A percentile compares a stretch with the other conserved stretches of the same genome.
These are phyloP conservation scores for Leptopilina drosophilae DNA, from an alignment of 2,888 invertebrate species.

Conservation along the genomic window DNA sequence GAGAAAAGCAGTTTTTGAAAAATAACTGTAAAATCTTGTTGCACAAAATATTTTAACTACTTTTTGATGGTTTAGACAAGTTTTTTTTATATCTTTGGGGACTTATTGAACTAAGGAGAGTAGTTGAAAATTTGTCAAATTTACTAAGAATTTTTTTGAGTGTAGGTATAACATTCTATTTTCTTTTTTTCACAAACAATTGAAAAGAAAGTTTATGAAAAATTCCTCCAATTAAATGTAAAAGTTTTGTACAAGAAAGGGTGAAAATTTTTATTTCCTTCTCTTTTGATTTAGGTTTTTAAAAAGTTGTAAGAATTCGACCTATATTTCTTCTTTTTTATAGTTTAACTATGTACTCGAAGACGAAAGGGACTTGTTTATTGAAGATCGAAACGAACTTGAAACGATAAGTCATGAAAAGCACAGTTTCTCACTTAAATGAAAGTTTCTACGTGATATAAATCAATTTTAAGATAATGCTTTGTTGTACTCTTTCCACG, in stretches of 20 bases:
- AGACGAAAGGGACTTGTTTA: constrained; percentile 11
- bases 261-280: not conserved
- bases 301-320: constrained; percentile 9
- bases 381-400: constrained; percentile 11
- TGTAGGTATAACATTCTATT: no score
- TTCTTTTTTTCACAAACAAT: not conserved
- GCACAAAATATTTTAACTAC: no score
- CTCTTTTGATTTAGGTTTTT: not conserved
- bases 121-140: no score
- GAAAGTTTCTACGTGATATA: constrained; percentile 1
- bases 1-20: no score
- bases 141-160: no score
- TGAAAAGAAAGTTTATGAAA: no score
- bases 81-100: no score
- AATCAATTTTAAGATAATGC: not conserved
- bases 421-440: constrained; percentile 8
- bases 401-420: constrained; percentile 30
- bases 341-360: constrained; percentile 1
- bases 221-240: not conserved
- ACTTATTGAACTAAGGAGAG: no score
- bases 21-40: no score
- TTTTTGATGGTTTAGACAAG: no score
- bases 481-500: not conserved
- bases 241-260: not conserved
- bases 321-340: constrained; percentile 14